phyloP scores from a whole-genome alignment of 2,113 vertebrate species.

The Glareola pratincola region DNA sequence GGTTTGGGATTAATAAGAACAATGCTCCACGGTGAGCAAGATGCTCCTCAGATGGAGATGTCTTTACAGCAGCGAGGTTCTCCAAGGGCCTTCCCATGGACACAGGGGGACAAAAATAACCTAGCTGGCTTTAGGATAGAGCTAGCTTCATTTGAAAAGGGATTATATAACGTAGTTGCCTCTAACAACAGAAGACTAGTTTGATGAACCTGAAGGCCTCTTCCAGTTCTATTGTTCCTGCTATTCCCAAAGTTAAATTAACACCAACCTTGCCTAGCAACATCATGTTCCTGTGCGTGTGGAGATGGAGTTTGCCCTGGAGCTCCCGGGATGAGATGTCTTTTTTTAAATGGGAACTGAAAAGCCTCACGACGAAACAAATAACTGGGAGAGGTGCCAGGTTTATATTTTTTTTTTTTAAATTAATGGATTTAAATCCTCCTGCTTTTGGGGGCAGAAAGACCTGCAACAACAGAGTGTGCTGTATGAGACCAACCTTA shows the following conservation, averaged over 20 bases:
- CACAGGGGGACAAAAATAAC: conserved; percentile 37
- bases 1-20: neutral
- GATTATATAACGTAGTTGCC: conserved; percentile 20
- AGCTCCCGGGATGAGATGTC: neutral
- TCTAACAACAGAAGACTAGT: conserved; percentile 44
- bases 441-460: neutral
- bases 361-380: neutral
- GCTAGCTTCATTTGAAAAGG: neutral
- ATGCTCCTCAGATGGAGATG: neutral
- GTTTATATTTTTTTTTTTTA: neutral
- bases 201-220: conserved; percentile 61
- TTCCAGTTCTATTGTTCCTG: conserved; percentile 41
- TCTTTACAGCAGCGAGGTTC: neutral
- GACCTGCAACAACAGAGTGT: neutral
- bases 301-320: neutral
- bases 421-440: neutral
- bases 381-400: neutral
- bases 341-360: conserved; percentile 32
- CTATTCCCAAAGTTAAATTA: conserved; percentile 52
- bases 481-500: neutral
- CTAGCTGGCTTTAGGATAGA: neutral
- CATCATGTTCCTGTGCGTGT: neutral
- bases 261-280: conserved; percentile 54
- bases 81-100: neutral
- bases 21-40: neutral